These are phyloP conservation scores for Leptinotarsa haldemani DNA, from an alignment of 2,888 invertebrate species.

Conservation along the genomic window DNA sequence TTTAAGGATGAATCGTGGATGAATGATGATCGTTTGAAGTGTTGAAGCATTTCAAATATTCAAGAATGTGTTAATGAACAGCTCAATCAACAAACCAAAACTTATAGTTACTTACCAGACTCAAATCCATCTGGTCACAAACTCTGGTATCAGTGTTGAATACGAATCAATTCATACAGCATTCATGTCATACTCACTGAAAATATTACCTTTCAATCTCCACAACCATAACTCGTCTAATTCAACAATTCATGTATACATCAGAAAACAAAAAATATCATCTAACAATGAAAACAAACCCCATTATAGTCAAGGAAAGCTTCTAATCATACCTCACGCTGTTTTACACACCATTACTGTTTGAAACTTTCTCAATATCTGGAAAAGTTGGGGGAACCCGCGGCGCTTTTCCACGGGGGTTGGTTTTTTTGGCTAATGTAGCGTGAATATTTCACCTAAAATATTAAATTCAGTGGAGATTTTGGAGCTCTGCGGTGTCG, in stretches of 20 bases:
- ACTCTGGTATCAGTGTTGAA: too few species aligned
- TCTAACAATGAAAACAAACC: slow-evolving; percentile 12
- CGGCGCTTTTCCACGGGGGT: slow-evolving; percentile 16
- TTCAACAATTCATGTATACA: not conserved
- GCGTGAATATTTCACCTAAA: slow-evolving; percentile 21
- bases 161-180: too few species aligned
- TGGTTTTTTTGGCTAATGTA: slow-evolving; percentile 25
- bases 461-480: not conserved
- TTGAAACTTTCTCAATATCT: slow-evolving; percentile 29
- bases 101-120: too few species aligned
- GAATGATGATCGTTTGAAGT: too few species aligned
- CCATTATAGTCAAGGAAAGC: slow-evolving; percentile 20
- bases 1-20: too few species aligned
- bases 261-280: slow-evolving; percentile 12
- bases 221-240: not conserved
- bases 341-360: slow-evolving; percentile 35
- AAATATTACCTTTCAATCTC: not conserved
- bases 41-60: too few species aligned
- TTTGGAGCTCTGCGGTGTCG: not conserved
- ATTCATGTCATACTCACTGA: too few species aligned
- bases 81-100: too few species aligned
- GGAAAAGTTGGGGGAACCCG: slow-evolving; percentile 30
- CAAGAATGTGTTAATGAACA: too few species aligned
- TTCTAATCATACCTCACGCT: slow-evolving; percentile 32
- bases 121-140: too few species aligned